A percentile compares a stretch with the other conserved stretches of the same genome.
Evolutionary conservation across 2,888 invertebrate species (phyloP).

Genomic region (Xestobium rufovillosum): DNA sequence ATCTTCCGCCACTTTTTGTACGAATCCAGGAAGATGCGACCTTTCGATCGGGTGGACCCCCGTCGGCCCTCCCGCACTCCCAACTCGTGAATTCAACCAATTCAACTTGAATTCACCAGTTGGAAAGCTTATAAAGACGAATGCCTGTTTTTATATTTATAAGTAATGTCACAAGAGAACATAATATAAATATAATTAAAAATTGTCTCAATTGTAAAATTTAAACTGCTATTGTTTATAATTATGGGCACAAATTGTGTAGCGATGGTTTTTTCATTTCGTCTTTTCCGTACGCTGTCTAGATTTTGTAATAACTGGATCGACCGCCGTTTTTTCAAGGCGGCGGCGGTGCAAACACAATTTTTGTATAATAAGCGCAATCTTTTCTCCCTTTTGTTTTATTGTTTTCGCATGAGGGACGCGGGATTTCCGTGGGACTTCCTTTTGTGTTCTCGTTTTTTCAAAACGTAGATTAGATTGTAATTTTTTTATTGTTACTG

Average conservation of each 20-base stretch:
- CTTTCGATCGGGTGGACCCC: constrained; percentile 2
- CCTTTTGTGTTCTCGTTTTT: constrained; percentile 24
- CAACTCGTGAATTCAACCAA: constrained; percentile 16
- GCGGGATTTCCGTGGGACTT: background rate
- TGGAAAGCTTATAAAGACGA: constrained; percentile 25
- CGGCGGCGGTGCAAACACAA: constrained; percentile 1
- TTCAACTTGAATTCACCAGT: constrained; percentile 18
- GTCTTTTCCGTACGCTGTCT: too few species aligned
- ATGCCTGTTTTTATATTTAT: constrained; percentile 34
- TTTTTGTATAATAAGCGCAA: constrained; percentile 1
- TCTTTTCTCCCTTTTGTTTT: background rate
- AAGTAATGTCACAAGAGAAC: constrained; percentile 32
- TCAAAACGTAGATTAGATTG: constrained; percentile 38
- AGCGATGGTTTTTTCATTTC: constrained; percentile 2
- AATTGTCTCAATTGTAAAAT: constrained; percentile 22
- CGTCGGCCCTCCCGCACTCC: constrained; percentile 5
- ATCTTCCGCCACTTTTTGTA: constrained; percentile 15
- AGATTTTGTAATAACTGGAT: too few species aligned
- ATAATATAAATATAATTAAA: constrained; percentile 27
- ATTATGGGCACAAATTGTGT: constrained; percentile 3
- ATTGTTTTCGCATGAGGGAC: constrained; percentile 1
- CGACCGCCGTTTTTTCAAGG: too few species aligned
- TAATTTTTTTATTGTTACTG: constrained; percentile 40
- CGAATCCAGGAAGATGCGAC: constrained; percentile 16
- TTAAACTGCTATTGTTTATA: background rate